Base-by-base conservation (phyloP, 2,797 vertebrate species). In the Mallotus villosus region DNA sequence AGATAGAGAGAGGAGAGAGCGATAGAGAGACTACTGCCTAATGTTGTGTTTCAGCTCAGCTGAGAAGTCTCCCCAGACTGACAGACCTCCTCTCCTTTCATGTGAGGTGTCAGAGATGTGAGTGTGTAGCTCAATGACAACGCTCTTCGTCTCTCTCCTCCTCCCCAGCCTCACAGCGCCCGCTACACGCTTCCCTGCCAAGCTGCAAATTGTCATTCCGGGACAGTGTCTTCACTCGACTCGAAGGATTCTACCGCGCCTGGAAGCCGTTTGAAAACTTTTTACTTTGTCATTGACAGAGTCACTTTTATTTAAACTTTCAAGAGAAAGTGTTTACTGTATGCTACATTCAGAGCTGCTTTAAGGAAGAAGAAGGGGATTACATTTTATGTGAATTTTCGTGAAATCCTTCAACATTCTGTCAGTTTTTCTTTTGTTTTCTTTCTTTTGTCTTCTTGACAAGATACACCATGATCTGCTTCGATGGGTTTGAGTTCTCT, bases 101-200 rank as follows among this genome's bases (percentile, higher is more conserved):
- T 87, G 84, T 85, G 74, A 90, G 83, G 84, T 87, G 84, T 90
- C 79, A 86, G 73, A 88, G 88, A 90, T 84, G 88, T 84, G 76
- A 87, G 85, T 69, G 71, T 84, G 88, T 86, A 81, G 87, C 88
- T 93, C 88, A 90, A 84, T 90, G 89, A 90, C 90, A 90, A 88
- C 85, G 82, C 76, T 80, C 76, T 80, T 89, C 89, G 90, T 81
- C 84, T 89, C 90, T 27, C 25, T 88, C 78, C 58, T 19, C 24
- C 19, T 68, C 68, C 62, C 65, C 74, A 75, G 59, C 25, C 62
- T 60, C 72, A 67, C 57, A 71, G 70, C 46, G 32, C 58, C 58
- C 25, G 27, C 74, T 74, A 37, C 65, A 78, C 73, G 72, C 77
- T 71, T 75, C 59, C 74, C 76, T 67, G 25, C 65, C 57, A 46